A percentile compares a stretch with the other conserved stretches of the same genome.
These are phyloP conservation scores for Sebastiscus tertius DNA, from an alignment of 2,797 vertebrate species.

Conservation along the genomic window DNA sequence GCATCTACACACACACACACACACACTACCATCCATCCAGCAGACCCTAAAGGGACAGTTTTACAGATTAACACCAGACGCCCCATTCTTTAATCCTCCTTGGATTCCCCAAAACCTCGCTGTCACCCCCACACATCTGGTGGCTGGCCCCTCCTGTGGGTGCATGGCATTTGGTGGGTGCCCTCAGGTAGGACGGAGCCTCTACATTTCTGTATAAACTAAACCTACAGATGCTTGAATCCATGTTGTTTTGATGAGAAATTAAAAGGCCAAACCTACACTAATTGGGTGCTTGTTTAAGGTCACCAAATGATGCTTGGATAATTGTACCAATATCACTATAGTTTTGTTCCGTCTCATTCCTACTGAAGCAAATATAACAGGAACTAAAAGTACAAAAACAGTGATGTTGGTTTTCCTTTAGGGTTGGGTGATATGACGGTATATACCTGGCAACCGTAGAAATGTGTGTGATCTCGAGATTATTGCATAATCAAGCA, in stretches of 20 bases:
- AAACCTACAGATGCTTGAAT: not conserved
- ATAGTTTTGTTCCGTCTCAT: rapidly evolving
- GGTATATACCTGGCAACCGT: too few relatives aligned
- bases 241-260: too few relatives aligned
- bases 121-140: constrained; percentile 36
- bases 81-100: constrained; percentile 26
- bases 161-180: not conserved
- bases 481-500: too few relatives aligned
- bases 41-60: not conserved
- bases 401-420: not conserved
- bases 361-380: not conserved
- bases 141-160: not conserved
- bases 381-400: rapidly evolving
- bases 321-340: not conserved
- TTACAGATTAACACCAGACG: constrained; percentile 30
- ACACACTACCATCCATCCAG: not conserved
- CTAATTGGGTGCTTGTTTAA: not conserved
- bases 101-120: constrained; percentile 5
- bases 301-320: not conserved
- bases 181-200: not conserved
- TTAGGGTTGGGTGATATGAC: too few relatives aligned
- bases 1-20: not conserved
- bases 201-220: not conserved
- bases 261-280: too few relatives aligned
- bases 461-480: too few relatives aligned